phyloP scores from a whole-genome alignment of 2,113 vertebrate species.

The Pandion haliaetus region DNA sequence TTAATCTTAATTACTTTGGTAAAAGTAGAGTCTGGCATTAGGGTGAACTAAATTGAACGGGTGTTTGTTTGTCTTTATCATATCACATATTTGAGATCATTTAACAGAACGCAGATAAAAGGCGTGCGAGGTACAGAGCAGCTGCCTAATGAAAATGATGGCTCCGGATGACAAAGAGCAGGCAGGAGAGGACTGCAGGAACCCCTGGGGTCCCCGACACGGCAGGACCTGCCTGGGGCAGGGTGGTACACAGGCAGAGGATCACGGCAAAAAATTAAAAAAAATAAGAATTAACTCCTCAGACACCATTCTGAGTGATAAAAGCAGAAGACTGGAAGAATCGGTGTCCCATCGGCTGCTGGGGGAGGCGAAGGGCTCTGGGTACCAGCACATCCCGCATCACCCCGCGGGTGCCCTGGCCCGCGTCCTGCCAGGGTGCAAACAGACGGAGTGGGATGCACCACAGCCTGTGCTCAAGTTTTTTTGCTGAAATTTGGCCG shows the following conservation, averaged over 20 bases:
- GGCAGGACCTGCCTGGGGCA: not conserved
- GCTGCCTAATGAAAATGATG: not conserved
- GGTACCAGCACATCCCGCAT: not conserved
- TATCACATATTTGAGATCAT: conserved; percentile 70
- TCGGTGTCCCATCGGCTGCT: accelerated
- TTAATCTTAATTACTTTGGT: conserved; percentile 83
- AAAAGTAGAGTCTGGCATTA: conserved; percentile 69
- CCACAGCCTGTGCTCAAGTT: accelerated
- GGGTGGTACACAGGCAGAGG: accelerated
- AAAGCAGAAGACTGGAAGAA: not conserved
- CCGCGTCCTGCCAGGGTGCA: not conserved
- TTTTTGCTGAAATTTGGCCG: not conserved
- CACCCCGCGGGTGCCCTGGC: not conserved
- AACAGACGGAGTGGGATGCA: not conserved
- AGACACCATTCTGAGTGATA: accelerated
- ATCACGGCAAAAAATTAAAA: not conserved
- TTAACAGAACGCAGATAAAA: conserved; percentile 58
- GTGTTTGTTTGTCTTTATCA: conserved; percentile 65
- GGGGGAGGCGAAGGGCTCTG: not conserved
- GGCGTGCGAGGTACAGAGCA: not conserved
- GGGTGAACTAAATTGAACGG: conserved; percentile 50
- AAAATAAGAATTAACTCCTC: not conserved
- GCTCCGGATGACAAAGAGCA: conserved; percentile 28
- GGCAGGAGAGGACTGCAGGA: not conserved
- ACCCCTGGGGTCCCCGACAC: not conserved